Evolutionary conservation across 2,797 vertebrate genomes (phyloP).

Genomic region (Serranus cabrilla): DNA sequence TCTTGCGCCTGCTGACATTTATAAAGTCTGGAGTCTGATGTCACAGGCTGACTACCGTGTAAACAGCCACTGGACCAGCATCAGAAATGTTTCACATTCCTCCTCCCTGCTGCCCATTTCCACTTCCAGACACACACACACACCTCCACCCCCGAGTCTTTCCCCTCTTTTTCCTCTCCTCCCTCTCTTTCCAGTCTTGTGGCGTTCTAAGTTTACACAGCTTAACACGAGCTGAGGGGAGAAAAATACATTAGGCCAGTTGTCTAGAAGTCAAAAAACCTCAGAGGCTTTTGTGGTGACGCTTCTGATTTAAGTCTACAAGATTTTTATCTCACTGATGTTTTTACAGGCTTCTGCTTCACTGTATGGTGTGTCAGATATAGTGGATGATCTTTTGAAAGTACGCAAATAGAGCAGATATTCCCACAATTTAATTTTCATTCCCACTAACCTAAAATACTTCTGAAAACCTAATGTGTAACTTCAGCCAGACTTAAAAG

Average conservation of each 20-base stretch:
- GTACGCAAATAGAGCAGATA: slow-evolving; percentile 20
- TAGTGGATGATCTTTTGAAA: slow-evolving; percentile 30
- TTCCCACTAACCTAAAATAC: slow-evolving; percentile 12
- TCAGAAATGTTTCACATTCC: slow-evolving; percentile 89
- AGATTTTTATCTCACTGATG: slow-evolving; percentile 43
- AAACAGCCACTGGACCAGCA: slow-evolving; percentile 84
- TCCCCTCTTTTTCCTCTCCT: slow-evolving; percentile 60
- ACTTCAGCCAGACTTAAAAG: slow-evolving; percentile 38
- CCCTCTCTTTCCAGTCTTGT: slow-evolving; percentile 69
- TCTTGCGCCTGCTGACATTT: slow-evolving; percentile 80
- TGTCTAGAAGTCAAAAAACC: slow-evolving; percentile 56
- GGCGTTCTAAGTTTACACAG: slow-evolving; percentile 70
- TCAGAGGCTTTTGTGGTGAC: slow-evolving; percentile 46
- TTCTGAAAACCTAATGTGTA: slow-evolving; percentile 17
- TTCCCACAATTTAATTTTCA: slow-evolving; percentile 38
- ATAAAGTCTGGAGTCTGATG: slow-evolving; percentile 87
- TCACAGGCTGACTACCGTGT: slow-evolving; percentile 85
- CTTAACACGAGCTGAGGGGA: slow-evolving; percentile 66
- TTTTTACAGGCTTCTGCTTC: slow-evolving; percentile 53
- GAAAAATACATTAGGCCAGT: slow-evolving; percentile 61
- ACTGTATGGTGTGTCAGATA: slow-evolving; percentile 27
- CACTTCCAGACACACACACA: slow-evolving; percentile 74
- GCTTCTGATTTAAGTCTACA: slow-evolving; percentile 31
- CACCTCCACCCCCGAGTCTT: slow-evolving; percentile 46
- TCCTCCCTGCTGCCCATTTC: slow-evolving; percentile 83